Base-by-base conservation (phyloP, 2,888 invertebrate species). In the Sphaerophoria taeniata region DNA sequence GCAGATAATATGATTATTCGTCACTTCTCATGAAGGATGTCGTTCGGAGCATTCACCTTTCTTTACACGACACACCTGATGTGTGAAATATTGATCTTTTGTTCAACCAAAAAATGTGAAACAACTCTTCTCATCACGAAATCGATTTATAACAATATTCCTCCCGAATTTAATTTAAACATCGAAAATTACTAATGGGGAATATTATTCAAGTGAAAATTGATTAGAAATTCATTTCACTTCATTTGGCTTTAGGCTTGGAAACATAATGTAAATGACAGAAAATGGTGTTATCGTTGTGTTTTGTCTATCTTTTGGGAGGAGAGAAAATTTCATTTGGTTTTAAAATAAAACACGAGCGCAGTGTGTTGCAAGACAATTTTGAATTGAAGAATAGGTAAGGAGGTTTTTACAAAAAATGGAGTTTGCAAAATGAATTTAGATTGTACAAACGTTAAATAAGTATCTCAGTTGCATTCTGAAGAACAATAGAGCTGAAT, bases 181-280 rank as follows among this genome's bases (percentile, higher is more conserved):
- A 9, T 24, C 14, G 31, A 49, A 75, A 73, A 72, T 73, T 69
- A 43, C 51, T 78, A 83, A 74, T 78, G 63, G 71, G 43, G 34
- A 71, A 83, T 61, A 75, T 79, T 75, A 79, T 79, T 84, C 83
- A 84, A 75, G 83, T 79, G 83, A 60, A 84, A 84, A 79, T 74
- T 84, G 78, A 84, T 84, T 84, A 84, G 78, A 79, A 79, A 84
- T 75, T 85, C 70, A 80, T 85, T 85, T 75, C 84, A 69, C 75
- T 73, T 79, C 76, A 69, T 61, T 80, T 69, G 69, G 45, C 79
- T n/a, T n/a, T n/a, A n/a, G 24, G 24, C 24, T 24, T 24, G 24
- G 24, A 24, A 24, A 24, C 24, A 24, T 24, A 24, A 24, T 24
- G 1, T 24, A 24, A 24, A 24, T 2, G 24, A 24, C 24, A 24